These are phyloP conservation scores for Pelagia noctiluca DNA, from an alignment of 30 jellyfish, hydroid and myxozoan genomes.

Conservation along the genomic window DNA sequence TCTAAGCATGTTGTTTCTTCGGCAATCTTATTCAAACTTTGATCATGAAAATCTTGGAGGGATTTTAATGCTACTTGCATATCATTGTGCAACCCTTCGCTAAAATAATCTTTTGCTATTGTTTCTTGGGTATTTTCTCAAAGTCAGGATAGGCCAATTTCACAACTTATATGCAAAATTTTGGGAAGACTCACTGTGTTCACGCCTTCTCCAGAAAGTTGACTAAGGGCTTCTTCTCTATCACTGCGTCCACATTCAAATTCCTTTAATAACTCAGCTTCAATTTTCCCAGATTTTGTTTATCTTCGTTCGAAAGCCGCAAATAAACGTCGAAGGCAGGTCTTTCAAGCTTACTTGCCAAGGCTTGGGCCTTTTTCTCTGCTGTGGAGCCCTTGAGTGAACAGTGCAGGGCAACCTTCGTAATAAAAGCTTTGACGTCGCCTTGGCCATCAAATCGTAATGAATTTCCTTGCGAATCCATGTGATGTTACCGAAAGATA, in stretches of 20 bases:
- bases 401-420: background rate
- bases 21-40: constrained; percentile 10
- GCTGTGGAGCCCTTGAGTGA: background rate
- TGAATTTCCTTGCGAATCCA: background rate
- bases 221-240: constrained; percentile 5
- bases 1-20: constrained; percentile 47
- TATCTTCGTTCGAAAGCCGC: background rate
- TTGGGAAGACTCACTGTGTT: constrained; percentile 9
- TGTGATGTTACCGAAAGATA: no score
- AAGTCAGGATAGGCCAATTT: constrained; percentile 30
- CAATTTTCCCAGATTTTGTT: background rate
- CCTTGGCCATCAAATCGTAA: background rate
- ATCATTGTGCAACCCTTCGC: constrained; percentile 44
- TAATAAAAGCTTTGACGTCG: background rate
- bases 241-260: constrained; percentile 24
- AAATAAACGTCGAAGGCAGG: no score
- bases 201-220: background rate
- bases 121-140: background rate
- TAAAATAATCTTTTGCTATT: constrained; percentile 35
- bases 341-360: no score
- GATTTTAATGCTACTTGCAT: constrained; percentile 60
- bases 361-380: no score
- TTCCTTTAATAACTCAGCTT: background rate
- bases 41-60: constrained; percentile 9
- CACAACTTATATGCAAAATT: constrained; percentile 11